Evolutionary conservation across 1,140 invertebrate genomes (phyloP).

Genomic region (Metopolophium dirhodum): DNA sequence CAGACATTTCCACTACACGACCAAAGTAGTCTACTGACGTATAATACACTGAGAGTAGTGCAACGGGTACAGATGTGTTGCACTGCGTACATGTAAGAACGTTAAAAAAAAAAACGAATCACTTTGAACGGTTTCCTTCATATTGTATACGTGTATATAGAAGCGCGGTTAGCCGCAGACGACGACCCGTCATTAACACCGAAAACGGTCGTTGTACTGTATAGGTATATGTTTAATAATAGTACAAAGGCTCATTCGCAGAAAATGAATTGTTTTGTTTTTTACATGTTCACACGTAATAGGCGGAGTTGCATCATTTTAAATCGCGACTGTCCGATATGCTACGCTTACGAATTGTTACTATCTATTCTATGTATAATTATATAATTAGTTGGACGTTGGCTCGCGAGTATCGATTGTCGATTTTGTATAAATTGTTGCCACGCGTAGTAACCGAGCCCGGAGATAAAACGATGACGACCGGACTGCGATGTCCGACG

Average conservation of each 20-base stretch:
- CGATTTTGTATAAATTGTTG: not conserved
- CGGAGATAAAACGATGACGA: constrained; percentile 5
- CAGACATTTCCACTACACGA: not conserved
- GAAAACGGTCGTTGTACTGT: not conserved
- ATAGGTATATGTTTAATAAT: not conserved
- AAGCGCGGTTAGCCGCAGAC: not conserved
- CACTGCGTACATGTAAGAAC: not conserved
- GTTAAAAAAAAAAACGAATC: not conserved
- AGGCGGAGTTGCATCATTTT: not conserved
- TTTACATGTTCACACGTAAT: too few species aligned
- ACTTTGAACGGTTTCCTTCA: not conserved
- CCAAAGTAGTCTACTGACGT: not conserved
- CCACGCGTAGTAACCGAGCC: not conserved
- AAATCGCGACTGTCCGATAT: not conserved
- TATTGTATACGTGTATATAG: not conserved
- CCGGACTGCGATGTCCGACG: not conserved
- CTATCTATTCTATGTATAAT: not conserved
- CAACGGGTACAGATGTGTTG: not conserved
- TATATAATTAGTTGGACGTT: not conserved
- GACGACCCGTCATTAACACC: not conserved
- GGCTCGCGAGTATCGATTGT: not conserved
- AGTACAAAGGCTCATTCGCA: not conserved
- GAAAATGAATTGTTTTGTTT: not conserved
- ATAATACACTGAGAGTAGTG: not conserved
- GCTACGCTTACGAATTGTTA: not conserved